Conservation (phyloP, 92 coral and sea anemone genomes). For the Phenganax subtilis region DNA sequence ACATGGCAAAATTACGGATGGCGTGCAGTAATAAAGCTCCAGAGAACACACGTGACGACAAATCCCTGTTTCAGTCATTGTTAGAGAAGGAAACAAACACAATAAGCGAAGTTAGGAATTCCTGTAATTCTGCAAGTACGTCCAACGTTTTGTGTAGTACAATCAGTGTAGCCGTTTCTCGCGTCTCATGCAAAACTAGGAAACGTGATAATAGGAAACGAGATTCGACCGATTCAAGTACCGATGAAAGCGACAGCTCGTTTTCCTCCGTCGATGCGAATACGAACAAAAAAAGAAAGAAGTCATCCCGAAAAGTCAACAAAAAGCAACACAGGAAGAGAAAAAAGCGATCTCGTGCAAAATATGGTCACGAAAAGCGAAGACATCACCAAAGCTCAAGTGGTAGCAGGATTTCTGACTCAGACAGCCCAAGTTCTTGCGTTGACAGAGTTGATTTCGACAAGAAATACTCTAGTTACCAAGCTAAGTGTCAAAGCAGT, state of each 20-base stretch:
- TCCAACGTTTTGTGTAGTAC: not conserved
- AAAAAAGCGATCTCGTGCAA: not conserved
- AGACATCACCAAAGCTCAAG: constrained; percentile 2
- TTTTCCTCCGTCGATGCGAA: constrained; percentile 19
- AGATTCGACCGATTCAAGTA: constrained; percentile 21
- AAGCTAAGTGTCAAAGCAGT: not conserved
- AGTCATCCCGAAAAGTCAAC: not conserved
- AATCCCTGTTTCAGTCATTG: constrained; percentile 3
- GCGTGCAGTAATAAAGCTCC: constrained; percentile 48
- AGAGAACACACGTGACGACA: constrained; percentile 13
- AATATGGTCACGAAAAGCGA: not conserved
- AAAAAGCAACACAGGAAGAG: constrained; percentile 12
- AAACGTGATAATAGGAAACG: not conserved
- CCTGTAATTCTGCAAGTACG: not conserved
- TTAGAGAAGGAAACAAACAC: constrained; percentile 1
- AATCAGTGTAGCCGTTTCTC: constrained; percentile 26
- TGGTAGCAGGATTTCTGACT: constrained; percentile 3
- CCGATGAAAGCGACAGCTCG: constrained; percentile 14
- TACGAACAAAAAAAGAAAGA: not conserved
- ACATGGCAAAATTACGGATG: constrained; percentile 47
- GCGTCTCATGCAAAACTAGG: not conserved
- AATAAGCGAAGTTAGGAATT: not conserved
- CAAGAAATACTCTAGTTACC: not conserved
- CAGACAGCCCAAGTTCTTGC: not conserved
- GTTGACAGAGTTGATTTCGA: not conserved